These are phyloP conservation scores for Melierax canorus DNA, from an alignment of 2,113 vertebrate species.

Conservation along the genomic window DNA sequence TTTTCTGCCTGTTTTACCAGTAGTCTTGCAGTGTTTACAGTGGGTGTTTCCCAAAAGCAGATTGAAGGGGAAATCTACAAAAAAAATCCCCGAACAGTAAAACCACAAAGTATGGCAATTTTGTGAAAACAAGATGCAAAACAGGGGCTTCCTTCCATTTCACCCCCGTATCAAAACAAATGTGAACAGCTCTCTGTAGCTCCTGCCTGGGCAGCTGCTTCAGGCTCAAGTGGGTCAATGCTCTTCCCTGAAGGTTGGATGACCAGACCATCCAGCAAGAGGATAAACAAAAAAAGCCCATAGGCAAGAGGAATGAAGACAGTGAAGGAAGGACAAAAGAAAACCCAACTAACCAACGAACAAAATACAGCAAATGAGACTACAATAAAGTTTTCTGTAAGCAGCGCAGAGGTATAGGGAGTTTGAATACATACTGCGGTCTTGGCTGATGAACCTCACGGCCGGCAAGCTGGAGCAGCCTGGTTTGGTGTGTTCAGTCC, in stretches of 20 bases:
- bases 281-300: background rate
- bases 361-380: background rate
- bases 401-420: background rate
- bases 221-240: background rate
- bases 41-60: background rate
- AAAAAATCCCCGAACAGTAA: background rate
- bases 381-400: background rate
- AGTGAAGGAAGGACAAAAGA: background rate
- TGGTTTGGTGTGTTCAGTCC: background rate
- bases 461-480: background rate
- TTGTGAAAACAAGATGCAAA: slow-evolving; percentile 14
- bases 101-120: background rate
- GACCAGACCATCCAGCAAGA: background rate
- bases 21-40: background rate
- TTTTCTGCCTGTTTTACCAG: background rate
- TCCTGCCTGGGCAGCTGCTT: background rate
- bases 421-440: background rate
- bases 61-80: background rate
- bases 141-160: background rate
- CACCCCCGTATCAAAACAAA: background rate
- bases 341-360: background rate
- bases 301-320: background rate
- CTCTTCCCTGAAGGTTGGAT: background rate
- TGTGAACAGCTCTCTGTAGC: background rate
- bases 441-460: background rate